Conservation (phyloP, 2,113 vertebrate genomes). For the Cyphomyrus discorhynchus region DNA sequence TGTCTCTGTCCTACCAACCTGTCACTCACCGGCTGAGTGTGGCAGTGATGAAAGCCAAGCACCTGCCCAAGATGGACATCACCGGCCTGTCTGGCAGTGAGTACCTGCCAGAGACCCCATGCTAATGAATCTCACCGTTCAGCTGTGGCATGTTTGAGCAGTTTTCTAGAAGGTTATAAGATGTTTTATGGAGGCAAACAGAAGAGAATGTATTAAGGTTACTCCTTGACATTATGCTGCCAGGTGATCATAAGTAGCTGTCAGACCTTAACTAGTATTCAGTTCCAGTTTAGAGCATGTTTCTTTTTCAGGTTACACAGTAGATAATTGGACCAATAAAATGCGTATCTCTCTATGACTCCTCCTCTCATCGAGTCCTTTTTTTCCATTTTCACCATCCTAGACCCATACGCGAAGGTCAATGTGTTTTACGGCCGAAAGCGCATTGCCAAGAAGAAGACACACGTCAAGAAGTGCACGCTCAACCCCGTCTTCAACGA, state of each 20-base stretch:
- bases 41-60: constrained; percentile 78
- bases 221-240: not conserved
- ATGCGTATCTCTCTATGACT: not conserved
- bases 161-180: not conserved
- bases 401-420: constrained; percentile 82
- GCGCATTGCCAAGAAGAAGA: constrained; percentile 82
- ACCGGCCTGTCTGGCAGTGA: constrained; percentile 82
- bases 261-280: not conserved
- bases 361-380: not conserved
- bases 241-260: not conserved
- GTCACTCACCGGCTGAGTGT: constrained; percentile 76
- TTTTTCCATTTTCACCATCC: not conserved
- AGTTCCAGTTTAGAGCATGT: not conserved
- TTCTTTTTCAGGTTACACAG: not conserved
- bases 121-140: not conserved
- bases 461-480: constrained; percentile 81
- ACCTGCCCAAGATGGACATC: constrained; percentile 82
- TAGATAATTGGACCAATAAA: not conserved
- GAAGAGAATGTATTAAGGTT: not conserved
- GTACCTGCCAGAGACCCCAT: constrained; percentile 46
- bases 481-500: constrained; percentile 80
- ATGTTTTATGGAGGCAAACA: not conserved
- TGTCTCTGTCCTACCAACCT: constrained; percentile 77
- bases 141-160: not conserved
- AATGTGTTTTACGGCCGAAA: constrained; percentile 76